A percentile compares a stretch with the other conserved stretches of the same genome.
Conservation (phyloP, 2,113 vertebrate species). For the Uria lomvia region DNA sequence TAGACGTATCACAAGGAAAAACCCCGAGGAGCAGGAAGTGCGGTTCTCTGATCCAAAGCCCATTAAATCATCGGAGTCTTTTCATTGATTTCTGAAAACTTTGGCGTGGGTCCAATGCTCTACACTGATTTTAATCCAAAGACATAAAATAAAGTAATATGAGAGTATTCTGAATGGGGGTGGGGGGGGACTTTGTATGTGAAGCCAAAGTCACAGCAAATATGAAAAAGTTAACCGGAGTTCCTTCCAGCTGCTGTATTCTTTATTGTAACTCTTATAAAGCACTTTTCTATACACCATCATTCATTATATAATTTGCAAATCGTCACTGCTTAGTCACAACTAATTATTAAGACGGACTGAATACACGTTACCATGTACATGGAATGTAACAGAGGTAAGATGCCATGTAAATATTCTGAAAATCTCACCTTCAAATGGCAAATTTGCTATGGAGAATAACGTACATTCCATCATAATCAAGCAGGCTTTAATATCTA, state of each 20-base stretch:
- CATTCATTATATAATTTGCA: background rate
- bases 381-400: background rate
- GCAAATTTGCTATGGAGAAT: background rate
- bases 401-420: background rate
- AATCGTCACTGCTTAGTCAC: background rate
- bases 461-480: background rate
- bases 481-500: background rate
- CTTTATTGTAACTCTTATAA: slow-evolving; percentile 38
- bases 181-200: background rate
- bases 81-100: background rate
- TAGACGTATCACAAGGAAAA: background rate
- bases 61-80: background rate
- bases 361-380: background rate
- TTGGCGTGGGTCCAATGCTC: background rate
- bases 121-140: background rate
- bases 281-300: background rate
- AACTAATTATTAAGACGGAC: background rate
- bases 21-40: background rate
- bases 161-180: background rate
- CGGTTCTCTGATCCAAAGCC: background rate
- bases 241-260: background rate
- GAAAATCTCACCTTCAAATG: background rate
- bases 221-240: background rate
- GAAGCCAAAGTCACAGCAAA: background rate
- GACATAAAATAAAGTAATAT: background rate